Base-by-base conservation (phyloP, 2,113 vertebrate genomes). In the Actinemys pallida region DNA sequence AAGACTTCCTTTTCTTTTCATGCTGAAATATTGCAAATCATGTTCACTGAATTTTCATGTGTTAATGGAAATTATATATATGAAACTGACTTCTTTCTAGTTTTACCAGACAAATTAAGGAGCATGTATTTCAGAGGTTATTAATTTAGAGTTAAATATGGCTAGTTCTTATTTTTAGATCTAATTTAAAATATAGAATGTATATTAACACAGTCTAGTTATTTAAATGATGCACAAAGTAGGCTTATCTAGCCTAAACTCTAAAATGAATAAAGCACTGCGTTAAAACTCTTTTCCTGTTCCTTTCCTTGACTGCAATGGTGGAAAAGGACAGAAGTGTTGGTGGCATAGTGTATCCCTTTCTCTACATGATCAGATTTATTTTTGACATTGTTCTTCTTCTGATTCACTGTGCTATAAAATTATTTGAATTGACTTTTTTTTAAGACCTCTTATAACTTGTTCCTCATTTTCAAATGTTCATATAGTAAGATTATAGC, bases 21-120 rank as follows among this genome's bases (percentile, higher is more conserved):
- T 89, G 53, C 82, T 25, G 35, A 94, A 49, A 84, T 56, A 62
- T 89, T 62, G 12, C 57, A 56, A 65, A 88, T 94, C 94, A 94
- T 93, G 47, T 90, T 96, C 52, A 88, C 24, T 91, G 89, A 92
- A 86, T 94, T 94, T 95, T 97, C 95, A 90, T 94, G 92, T 95
- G 72, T 81, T 95, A 92, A 95, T 86, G 53, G 95, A 56, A 72
- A 95, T 96, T 95, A 82, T 90, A 62, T 62, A 62, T 95, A 96
- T 96, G 94, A 72, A 96, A 96, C 87, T 81, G 90, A 83, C 85
- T 94, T 62, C 96, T 22, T 65, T 93, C 82, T 8, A 42, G 89
- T 89, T 96, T 96, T 93, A 88, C 78, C 72, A 57, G 56, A 53
- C 84, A 94, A 92, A 96, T 96, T 93, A 94, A 84, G 20, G 87